phyloP scores from a whole-genome alignment of 2,888 invertebrate species.

The Exocentrus adspersus region DNA sequence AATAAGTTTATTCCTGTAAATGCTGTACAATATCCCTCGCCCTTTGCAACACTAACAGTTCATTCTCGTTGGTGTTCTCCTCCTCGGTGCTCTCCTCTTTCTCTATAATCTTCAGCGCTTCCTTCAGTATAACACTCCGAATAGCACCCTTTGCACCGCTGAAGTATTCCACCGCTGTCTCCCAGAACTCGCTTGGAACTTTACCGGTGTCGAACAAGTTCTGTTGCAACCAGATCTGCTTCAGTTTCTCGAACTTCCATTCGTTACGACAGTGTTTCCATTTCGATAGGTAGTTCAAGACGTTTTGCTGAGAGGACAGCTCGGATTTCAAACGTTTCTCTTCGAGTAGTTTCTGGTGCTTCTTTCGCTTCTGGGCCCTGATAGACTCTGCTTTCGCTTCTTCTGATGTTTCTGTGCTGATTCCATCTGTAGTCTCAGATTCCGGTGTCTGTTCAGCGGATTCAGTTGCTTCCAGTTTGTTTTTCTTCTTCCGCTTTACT shows the following conservation, averaged over 20 bases:
- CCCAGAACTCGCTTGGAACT: constrained; percentile 73
- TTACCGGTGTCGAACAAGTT: constrained; percentile 72
- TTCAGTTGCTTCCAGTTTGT: background rate
- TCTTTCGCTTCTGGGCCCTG: constrained; percentile 73
- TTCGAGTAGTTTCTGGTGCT: constrained; percentile 68
- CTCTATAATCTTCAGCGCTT: constrained; percentile 73
- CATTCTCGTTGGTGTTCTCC: constrained; percentile 57
- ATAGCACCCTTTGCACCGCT: constrained; percentile 75
- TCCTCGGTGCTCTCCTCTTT: constrained; percentile 68
- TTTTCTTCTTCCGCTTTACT: constrained; percentile 6
- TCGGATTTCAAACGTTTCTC: constrained; percentile 67
- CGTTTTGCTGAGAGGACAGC: constrained; percentile 69
- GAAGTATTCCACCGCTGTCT: constrained; percentile 76
- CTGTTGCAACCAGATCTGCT: constrained; percentile 80
- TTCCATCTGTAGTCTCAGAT: constrained; percentile 8
- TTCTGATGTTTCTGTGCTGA: constrained; percentile 46
- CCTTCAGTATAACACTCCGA: constrained; percentile 69
- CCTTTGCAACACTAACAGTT: constrained; percentile 60
- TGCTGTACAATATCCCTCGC: constrained; percentile 75
- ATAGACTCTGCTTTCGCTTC: constrained; percentile 66
- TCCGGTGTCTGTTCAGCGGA: background rate
- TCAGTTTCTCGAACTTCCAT: constrained; percentile 85
- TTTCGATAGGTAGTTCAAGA: constrained; percentile 74
- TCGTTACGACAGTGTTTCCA: constrained; percentile 77
- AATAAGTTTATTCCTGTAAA: constrained; percentile 63